Base-by-base conservation (phyloP, 2,113 vertebrate species). In the Arenaria interpres region DNA sequence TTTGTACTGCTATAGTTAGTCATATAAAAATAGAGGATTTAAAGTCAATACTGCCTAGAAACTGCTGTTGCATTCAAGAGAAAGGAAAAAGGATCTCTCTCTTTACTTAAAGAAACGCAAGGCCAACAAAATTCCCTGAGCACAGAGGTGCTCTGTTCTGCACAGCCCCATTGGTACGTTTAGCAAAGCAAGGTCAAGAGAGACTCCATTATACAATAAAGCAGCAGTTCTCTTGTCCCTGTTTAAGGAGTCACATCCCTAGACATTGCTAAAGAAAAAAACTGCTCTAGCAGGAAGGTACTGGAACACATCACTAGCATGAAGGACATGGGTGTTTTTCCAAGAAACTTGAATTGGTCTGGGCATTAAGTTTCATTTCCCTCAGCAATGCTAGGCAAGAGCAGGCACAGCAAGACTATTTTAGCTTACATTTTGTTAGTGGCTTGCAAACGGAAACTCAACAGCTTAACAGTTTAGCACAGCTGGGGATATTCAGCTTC, bases 401-500 rank as follows among this genome's bases (percentile, higher is more conserved):
- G 32, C 86, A 92, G 89, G 94, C 95, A 94, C 92, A 95, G 88
- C 90, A 95, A 97, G 90, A 62, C 66, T 62, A 69, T 84, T 97
- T 78, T 72, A 85, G 84, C 84, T 89, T 89, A 81, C 89, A 66
- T 92, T 95, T 87, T 95, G 86, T 92, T 90, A 86, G 69, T 78
- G 84, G 62, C 85, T 93, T 76, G 89, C 77, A 88, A 87, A 93
- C 14, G 2, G 96, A 92, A 96, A 72, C 84, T 93, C 80, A 93
- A 93, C 84, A 93, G 73, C 83, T 89, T 96, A 93, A 82, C 73
- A 85, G 84, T 95, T 95, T 95, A 96, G 85, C 89, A 87, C 97
- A 96, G 92, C 95, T 97, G 96, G 92, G 66, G 62, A 93, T 89
- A 96, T 92, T 95, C 94, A 93, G 86, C 96, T 93, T 85, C 96